Base-by-base conservation (phyloP, 1,140 invertebrate species). In the Neelides sp. region DNA sequence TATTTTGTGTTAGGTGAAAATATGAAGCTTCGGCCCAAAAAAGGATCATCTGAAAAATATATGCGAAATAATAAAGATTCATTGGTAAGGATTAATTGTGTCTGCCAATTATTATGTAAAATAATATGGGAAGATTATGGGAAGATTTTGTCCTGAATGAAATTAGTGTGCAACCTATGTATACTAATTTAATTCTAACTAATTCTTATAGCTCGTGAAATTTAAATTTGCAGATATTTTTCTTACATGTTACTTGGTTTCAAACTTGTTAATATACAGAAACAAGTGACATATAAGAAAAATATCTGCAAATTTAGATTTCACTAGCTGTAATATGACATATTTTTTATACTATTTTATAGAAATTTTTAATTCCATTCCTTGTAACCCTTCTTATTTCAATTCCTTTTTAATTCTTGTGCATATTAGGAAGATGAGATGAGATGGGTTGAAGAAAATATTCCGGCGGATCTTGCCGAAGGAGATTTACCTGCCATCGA, bases 381-480 rank as follows among this genome's bases (percentile, higher is more conserved):
- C 10, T 19, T 40, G 19, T 42, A 22, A 42, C 3, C n/a, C n/a
- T 42, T 42, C 15, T 20, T 39, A 19, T n/a, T 4, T 57, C 55
- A 61, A 52, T 58, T 60, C 69, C 52, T 20, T 71, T 65, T n/a
- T n/a, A n/a, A n/a, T n/a, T 27, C 26, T 37, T 13, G 39, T 52
- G 36, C 48, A 68, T 64, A 58, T 7, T 50, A 77, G 72, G 86
- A 89, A 59, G 85, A 88, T 53, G 84, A 89, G 67, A 69, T 91
- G 42, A 83, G 84, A 65, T 92, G 87, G 88, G 80, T 92, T 1
- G 87, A 91, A 66, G 87, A 91, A 63, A 86, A 92, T 66, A 87
- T 92, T 61, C 84, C 85, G 26, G 72, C 79, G 20, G 78, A 82
- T 44, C 68, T 83, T 49, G 74, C 73, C 52, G 81, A 83, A 67